phyloP scores from a whole-genome alignment of 2,113 vertebrate species.

The Argyrosomus japonicus region DNA sequence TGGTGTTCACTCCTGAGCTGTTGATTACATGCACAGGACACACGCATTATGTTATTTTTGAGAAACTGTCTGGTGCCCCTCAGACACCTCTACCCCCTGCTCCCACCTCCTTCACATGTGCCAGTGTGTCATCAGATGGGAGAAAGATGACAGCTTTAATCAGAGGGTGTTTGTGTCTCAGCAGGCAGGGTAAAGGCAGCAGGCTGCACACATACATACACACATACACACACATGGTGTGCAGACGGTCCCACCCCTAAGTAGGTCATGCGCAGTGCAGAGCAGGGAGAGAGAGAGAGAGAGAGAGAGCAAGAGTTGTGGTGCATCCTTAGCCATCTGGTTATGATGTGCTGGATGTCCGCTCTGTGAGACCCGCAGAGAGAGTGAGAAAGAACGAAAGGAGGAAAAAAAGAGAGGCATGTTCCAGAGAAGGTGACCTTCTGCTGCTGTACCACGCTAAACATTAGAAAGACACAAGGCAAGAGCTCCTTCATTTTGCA shows the following conservation, averaged over 20 bases:
- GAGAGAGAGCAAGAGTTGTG: slow-evolving; percentile 52
- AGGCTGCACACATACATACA: slow-evolving; percentile 33
- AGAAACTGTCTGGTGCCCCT: slow-evolving; percentile 38
- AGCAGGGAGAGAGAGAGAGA: slow-evolving; percentile 10
- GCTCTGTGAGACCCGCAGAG: slow-evolving; percentile 56
- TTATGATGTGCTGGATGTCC: slow-evolving; percentile 83
- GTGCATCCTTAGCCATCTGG: slow-evolving; percentile 90
- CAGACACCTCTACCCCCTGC: slow-evolving; percentile 22
- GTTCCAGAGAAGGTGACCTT: slow-evolving; percentile 28
- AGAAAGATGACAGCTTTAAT: slow-evolving; percentile 75
- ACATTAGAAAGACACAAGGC: slow-evolving; percentile 31
- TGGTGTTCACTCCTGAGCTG: slow-evolving; percentile 36
- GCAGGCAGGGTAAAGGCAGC: slow-evolving; percentile 37
- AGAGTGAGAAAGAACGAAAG: slow-evolving; percentile 40
- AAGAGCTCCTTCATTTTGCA: slow-evolving; percentile 41
- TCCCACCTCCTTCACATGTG: slow-evolving; percentile 45
- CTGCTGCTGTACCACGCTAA: slow-evolving; percentile 19
- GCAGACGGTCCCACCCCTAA: slow-evolving; percentile 68
- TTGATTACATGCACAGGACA: slow-evolving; percentile 41
- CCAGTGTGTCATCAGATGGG: slow-evolving; percentile 59
- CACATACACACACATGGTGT: slow-evolving; percentile 7
- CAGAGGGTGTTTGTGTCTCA: slow-evolving; percentile 69
- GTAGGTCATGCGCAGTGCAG: slow-evolving; percentile 76
- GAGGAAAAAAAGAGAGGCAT: neutral
- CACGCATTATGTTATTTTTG: neutral